Conservation (phyloP, 1,140 invertebrate genomes). For the Sinella curviseta region DNA sequence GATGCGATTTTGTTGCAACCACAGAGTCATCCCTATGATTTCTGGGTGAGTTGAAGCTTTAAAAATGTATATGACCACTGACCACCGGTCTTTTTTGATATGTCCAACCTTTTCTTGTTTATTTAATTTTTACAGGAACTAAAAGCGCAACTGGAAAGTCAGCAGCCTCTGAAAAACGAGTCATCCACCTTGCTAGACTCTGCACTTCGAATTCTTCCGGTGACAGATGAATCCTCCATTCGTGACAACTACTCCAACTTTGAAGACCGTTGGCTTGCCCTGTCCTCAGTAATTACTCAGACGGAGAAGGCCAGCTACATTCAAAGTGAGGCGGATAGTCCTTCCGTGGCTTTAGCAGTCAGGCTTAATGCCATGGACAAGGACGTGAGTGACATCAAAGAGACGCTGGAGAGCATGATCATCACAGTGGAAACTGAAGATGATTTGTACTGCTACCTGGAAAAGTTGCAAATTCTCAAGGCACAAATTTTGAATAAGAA, state of each 20-base stretch:
- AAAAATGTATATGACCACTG: neutral
- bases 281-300: slow-evolving; percentile 64
- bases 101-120: neutral
- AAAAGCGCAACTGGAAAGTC: slow-evolving; percentile 82
- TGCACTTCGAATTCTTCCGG: slow-evolving; percentile 71
- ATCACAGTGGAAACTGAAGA: slow-evolving; percentile 78
- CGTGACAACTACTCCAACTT: slow-evolving; percentile 72
- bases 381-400: slow-evolving; percentile 69
- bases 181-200: slow-evolving; percentile 71
- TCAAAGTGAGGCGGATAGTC: slow-evolving; percentile 66
- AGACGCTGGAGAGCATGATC: slow-evolving; percentile 67
- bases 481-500: slow-evolving; percentile 70
- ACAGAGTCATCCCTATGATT: slow-evolving; percentile 66
- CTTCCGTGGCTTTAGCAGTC: slow-evolving; percentile 65
- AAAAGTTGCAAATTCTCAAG: slow-evolving; percentile 72
- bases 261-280: slow-evolving; percentile 71
- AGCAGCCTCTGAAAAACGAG: slow-evolving; percentile 74
- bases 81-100: neutral
- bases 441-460: slow-evolving; percentile 75
- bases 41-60: slow-evolving; percentile 63
- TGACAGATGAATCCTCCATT: slow-evolving; percentile 78
- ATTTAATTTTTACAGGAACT: slow-evolving; percentile 64
- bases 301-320: slow-evolving; percentile 68
- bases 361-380: slow-evolving; percentile 71
- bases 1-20: slow-evolving; percentile 57